Evolutionary conservation across 2,797 vertebrate species (phyloP).

Genomic region (Cheirogaleus major): DNA sequence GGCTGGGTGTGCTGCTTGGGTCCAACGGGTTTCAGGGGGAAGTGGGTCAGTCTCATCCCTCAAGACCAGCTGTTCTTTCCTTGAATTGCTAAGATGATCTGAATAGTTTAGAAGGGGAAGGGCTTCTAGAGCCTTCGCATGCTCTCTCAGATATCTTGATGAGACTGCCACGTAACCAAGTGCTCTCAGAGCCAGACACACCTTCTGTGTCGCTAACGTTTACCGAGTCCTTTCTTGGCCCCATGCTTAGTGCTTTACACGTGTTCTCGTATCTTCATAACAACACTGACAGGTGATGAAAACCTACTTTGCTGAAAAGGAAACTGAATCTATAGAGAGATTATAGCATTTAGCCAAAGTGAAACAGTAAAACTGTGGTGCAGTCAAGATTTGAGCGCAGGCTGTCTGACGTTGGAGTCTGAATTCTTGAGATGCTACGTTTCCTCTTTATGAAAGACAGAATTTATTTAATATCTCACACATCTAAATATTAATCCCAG

Average conservation of each 20-base stretch:
- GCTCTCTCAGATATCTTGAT: background rate
- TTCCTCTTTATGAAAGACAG: background rate
- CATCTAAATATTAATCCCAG: background rate
- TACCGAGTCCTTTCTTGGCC: background rate
- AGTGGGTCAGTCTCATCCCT: background rate
- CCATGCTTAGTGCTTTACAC: background rate
- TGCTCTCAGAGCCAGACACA: background rate
- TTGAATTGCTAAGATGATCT: background rate
- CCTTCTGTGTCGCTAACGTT: background rate
- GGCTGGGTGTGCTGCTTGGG: background rate
- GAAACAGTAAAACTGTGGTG: background rate
- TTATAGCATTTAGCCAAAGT: background rate
- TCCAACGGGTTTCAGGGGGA: background rate
- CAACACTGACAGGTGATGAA: background rate
- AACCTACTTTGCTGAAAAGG: background rate
- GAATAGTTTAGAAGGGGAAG: background rate
- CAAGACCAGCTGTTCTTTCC: background rate
- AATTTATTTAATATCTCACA: background rate
- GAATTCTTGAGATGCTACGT: fast-evolving
- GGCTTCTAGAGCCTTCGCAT: background rate
- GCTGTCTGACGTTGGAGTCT: background rate
- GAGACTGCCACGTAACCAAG: background rate
- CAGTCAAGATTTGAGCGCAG: background rate
- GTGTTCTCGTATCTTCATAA: fast-evolving
- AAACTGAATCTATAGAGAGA: background rate